These are phyloP conservation scores for Drosophila mimica DNA, from an alignment of 2,888 invertebrate species.

Conservation along the genomic window DNA sequence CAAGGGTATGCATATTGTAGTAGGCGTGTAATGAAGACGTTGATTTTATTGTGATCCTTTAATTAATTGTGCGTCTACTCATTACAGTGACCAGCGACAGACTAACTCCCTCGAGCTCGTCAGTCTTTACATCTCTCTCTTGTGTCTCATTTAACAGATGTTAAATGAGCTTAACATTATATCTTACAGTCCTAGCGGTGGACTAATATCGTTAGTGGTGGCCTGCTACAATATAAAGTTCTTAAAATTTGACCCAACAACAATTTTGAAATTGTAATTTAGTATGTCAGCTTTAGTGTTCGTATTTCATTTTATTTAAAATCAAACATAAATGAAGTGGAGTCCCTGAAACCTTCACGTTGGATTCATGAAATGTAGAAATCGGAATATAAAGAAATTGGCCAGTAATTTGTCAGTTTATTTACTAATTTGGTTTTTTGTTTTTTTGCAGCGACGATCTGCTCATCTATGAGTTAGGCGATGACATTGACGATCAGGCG, in stretches of 20 bases:
- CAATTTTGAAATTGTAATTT: not conserved
- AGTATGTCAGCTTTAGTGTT: not conserved
- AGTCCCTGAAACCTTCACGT: not conserved
- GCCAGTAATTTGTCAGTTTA: conserved; percentile 6
- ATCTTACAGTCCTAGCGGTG: too few relatives aligned
- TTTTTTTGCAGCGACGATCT: conserved; percentile 82
- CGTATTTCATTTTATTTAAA: not conserved
- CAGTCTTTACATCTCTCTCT: too few relatives aligned
- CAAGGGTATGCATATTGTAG: not conserved
- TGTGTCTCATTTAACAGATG: too few relatives aligned
- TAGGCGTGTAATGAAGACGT: too few relatives aligned
- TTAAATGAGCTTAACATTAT: too few relatives aligned
- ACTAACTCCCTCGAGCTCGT: too few relatives aligned
- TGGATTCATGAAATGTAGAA: not conserved
- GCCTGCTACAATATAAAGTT: too few relatives aligned
- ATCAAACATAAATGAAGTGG: not conserved
- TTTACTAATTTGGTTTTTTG: not conserved
- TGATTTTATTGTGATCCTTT: too few relatives aligned
- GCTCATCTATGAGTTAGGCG: conserved; percentile 84
- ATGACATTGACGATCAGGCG: conserved; percentile 85
- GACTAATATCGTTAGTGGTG: too few relatives aligned
- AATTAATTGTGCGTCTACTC: too few relatives aligned
- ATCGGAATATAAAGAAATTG: not conserved
- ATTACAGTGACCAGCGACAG: too few relatives aligned
- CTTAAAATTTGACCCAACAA: not conserved